Evolutionary conservation across 2,797 vertebrate genomes (phyloP), one percentile per base, ranked within the genome.

Genomic region (Smutsia temminckii): DNA sequence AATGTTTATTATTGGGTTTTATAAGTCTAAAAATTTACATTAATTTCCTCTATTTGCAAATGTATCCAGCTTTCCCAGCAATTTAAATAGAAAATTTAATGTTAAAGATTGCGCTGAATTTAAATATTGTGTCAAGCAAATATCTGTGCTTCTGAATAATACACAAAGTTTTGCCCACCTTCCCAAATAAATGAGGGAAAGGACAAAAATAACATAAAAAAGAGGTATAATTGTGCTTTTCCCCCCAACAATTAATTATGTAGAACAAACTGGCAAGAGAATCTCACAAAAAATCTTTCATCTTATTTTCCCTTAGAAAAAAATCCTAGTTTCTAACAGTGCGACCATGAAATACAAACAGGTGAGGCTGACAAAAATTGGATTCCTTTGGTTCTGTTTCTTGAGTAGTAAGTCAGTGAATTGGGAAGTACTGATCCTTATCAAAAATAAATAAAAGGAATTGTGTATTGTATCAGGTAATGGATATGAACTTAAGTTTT

Each of bases 221-320:
- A 88, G 95, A 96, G 90, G 92, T 93, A 80, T 68, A 96, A 79
- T 94, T 97, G 97, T 97, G 97, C 97, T 97, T 97, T 84, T 25
- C 0, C 8, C 34, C 91, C 61, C n/a, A 75, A 72, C 3, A 57
- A 85, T 55, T 51, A 94, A 85, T 72, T 71, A 86, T 66, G 27
- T 37, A 90, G 77, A 86, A 85, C 46, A 94, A 74, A 78, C 8
- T 64, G 40, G 89, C 90, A 91, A 92, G 81, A 92, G 87, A 59
- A 95, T 34, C n/a, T 93, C 68, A 92, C 57, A 81, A 75, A 85
- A 80, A 90, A 57, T 75, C 34, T 93, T 93, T 83, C 51, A 72
- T 74, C 55, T 74, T 88, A 34, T 81, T 66, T 89, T 95, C 71
- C 92, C 74, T 91, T 95, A 46, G 49, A 42, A 83, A 85, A 79